Evolutionary conservation across 2,797 vertebrate genomes (phyloP), one percentile per base, ranked within the genome.

Genomic region (Hoplostethus atlanticus): DNA sequence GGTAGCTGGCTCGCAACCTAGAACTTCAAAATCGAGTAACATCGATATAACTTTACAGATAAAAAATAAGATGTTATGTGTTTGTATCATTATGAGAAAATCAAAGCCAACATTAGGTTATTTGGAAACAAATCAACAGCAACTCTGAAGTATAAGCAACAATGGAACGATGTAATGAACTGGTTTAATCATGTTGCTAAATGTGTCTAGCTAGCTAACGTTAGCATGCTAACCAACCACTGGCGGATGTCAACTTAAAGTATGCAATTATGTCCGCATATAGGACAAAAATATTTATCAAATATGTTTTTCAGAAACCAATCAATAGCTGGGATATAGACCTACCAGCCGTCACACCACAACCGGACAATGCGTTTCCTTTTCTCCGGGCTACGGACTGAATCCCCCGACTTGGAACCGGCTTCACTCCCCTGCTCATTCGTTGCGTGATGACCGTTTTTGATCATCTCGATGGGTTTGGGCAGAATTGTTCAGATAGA

Each of bases 341-440:
- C 93, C 95, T 92, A 98, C 97, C 97, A 98, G 62, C 97, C 97
- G 58, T 98, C 97, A 73, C 97, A 98, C 97, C 97, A 98, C 79
- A 98, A 87, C 60, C 97, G 95, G 21, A 97, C 90, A 3, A 91
- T 61, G 15, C 95, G 90, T 48, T 88, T 93, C 75, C 93, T 90
- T 53, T 95, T 95, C 83, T 92, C 90, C 53, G 90, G 86, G 54
- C 91, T 90, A 51, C 92, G 21, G 44, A 21, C 8, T 12, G 86
- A 50, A 0, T 9, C 64, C 0, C 66, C 84, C 68, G 87, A 77
- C 21, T 72, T 58, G 30, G 63, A 54, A 9, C 76, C 87, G 54
- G 73, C 75, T 64, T 79, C 87, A 13, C 40, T 71, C 3, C 44
- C 64, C 38, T 55, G 52, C 0, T 84, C 86, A 25, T 38, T 25